Conservation (phyloP, 2,113 vertebrate species). For the Acrocephalus arundinaceus region DNA sequence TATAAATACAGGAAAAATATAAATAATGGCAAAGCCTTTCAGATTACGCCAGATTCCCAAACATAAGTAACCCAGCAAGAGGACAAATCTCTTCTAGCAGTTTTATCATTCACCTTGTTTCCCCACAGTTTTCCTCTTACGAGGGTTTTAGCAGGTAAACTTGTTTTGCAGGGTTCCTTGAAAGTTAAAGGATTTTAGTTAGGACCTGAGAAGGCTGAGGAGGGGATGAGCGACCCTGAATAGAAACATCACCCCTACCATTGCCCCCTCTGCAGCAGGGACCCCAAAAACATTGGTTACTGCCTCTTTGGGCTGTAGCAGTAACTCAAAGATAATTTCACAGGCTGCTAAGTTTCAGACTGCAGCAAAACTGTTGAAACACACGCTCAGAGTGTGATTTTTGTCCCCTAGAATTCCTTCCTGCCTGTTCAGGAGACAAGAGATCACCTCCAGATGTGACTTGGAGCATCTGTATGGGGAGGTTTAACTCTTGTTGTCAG, state of each 20-base stretch:
- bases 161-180: neutral
- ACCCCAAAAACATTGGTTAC: neutral
- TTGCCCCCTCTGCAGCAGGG: neutral
- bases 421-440: neutral
- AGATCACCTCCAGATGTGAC: neutral
- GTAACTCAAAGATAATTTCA: neutral
- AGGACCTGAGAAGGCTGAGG: neutral
- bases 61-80: neutral
- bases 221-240: neutral
- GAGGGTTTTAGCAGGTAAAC: neutral
- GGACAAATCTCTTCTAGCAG: neutral
- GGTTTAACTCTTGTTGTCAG: neutral
- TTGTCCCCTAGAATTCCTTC: neutral
- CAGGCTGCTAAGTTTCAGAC: neutral
- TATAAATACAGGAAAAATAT: slow-evolving; percentile 42
- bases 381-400: neutral
- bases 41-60: neutral
- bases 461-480: neutral
- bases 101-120: neutral
- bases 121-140: neutral
- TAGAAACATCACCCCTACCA: neutral
- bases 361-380: neutral
- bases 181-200: neutral
- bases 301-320: neutral
- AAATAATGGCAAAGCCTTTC: slow-evolving; percentile 40